These are phyloP conservation scores for Panulirus ornatus DNA, from an alignment of 1,140 invertebrate species.

Conservation along the genomic window DNA sequence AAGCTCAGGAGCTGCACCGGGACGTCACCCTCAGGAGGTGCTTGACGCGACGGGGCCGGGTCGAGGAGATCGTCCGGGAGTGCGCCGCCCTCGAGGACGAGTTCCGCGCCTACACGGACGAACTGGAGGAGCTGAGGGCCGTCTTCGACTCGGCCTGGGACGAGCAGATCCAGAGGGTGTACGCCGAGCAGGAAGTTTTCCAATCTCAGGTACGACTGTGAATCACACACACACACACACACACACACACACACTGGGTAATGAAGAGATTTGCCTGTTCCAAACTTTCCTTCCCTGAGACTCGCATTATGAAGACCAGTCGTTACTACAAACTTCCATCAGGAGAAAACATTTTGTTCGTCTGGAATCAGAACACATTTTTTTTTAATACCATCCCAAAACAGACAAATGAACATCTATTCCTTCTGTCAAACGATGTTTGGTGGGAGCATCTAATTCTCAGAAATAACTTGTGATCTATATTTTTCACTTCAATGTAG, in stretches of 20 bases:
- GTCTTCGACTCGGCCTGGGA: constrained; percentile 85
- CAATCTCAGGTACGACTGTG: constrained; percentile 81
- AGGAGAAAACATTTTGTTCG: too few species aligned
- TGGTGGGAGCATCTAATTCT: too few species aligned
- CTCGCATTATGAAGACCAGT: too few species aligned
- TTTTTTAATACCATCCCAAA: too few species aligned
- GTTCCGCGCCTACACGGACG: constrained; percentile 83
- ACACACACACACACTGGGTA: not conserved
- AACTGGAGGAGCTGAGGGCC: constrained; percentile 82
- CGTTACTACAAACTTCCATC: too few species aligned
- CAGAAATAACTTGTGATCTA: too few species aligned
- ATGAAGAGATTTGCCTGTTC: too few species aligned
- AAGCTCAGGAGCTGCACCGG: constrained; percentile 83
- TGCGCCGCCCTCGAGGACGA: constrained; percentile 83
- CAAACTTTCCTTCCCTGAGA: too few species aligned
- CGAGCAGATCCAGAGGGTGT: constrained; percentile 84
- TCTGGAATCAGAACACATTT: too few species aligned
- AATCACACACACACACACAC: not conserved
- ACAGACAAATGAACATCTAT: too few species aligned
- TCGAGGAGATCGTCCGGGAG: constrained; percentile 81
- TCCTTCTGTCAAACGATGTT: too few species aligned
- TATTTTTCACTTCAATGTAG: too few species aligned
- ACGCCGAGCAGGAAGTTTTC: constrained; percentile 85
- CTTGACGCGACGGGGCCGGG: constrained; percentile 59
- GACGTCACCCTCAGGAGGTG: constrained; percentile 78